These are phyloP conservation scores for Anagyrus pseudococci DNA, from an alignment of 2,888 invertebrate species.

Conservation along the genomic window DNA sequence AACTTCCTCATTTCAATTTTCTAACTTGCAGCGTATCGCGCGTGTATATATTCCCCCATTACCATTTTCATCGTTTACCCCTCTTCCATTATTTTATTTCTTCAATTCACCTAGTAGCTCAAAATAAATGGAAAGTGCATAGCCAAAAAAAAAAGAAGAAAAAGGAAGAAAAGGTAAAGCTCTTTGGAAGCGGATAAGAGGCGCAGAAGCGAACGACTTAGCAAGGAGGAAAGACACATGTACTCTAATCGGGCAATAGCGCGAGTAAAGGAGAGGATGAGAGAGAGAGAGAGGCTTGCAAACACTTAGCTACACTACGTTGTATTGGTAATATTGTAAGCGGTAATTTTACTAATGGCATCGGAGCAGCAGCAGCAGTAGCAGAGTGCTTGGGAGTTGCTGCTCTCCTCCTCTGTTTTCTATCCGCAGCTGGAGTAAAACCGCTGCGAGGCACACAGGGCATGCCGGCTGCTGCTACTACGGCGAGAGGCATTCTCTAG, in stretches of 20 bases:
- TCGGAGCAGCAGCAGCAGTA: too few species aligned
- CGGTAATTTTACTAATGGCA: slow-evolving; percentile 59
- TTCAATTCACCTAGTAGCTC: slow-evolving; percentile 11
- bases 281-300: neutral
- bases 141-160: too few species aligned
- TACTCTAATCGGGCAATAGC: slow-evolving; percentile 7
- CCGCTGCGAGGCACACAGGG: too few species aligned
- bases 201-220: neutral
- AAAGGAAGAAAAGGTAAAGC: neutral
- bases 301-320: slow-evolving; percentile 42
- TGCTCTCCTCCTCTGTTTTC: slow-evolving; percentile 25
- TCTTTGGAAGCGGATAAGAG: neutral
- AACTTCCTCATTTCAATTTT: too few species aligned
- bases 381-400: too few species aligned
- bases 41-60: neutral
- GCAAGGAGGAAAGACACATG: neutral
- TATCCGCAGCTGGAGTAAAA: slow-evolving; percentile 16
- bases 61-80: neutral
- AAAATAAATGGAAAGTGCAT: neutral
- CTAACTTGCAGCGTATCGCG: too few species aligned
- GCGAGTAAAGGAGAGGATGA: neutral
- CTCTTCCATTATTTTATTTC: slow-evolving; percentile 3
- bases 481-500: slow-evolving; percentile 9
- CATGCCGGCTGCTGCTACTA: too few species aligned
- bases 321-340: slow-evolving; percentile 55